Percentiles rank a stretch among this genome's conserved stretches.
Evolutionary conservation across 2,113 vertebrate genomes (phyloP).

Genomic region (Candoia aspera): DNA sequence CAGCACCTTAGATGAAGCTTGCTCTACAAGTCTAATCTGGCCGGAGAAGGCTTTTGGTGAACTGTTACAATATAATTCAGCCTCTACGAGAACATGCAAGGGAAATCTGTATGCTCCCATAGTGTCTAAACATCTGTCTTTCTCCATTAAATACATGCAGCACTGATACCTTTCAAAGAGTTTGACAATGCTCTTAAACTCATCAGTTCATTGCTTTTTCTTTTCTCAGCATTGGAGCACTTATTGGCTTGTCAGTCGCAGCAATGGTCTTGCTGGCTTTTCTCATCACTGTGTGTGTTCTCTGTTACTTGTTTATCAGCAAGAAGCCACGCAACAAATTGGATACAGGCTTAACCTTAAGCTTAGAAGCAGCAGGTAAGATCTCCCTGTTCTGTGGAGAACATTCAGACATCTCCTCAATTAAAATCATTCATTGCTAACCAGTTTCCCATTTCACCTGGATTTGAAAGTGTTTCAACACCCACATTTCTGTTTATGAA

Average conservation of each 20-base stretch:
- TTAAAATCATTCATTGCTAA: slow-evolving; percentile 3
- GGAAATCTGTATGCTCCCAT: slow-evolving; percentile 14
- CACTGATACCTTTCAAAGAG: not conserved
- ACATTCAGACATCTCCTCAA: not conserved
- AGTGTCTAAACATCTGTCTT: not conserved
- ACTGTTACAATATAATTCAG: not conserved
- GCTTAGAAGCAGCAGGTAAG: slow-evolving; percentile 81
- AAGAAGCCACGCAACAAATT: slow-evolving; percentile 84
- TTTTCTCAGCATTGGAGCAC: slow-evolving; percentile 83
- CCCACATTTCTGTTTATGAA: not conserved
- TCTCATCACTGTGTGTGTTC: slow-evolving; percentile 88
- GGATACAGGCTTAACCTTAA: slow-evolving; percentile 82
- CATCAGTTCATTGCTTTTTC: slow-evolving; percentile 51
- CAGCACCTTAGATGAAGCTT: not conserved
- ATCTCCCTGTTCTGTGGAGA: not conserved
- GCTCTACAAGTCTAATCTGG: not conserved
- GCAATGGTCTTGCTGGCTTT: slow-evolving; percentile 90
- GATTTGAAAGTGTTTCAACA: not conserved
- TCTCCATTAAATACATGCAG: not conserved
- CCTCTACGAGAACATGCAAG: slow-evolving; percentile 27
- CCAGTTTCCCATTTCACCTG: not conserved
- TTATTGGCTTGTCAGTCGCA: slow-evolving; percentile 89
- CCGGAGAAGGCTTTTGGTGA: not conserved
- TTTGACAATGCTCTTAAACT: slow-evolving; percentile 1
- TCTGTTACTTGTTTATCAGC: slow-evolving; percentile 92